These are phyloP conservation scores for Podocnemis expansa DNA, from an alignment of 2,113 vertebrate genomes.

Conservation along the genomic window DNA sequence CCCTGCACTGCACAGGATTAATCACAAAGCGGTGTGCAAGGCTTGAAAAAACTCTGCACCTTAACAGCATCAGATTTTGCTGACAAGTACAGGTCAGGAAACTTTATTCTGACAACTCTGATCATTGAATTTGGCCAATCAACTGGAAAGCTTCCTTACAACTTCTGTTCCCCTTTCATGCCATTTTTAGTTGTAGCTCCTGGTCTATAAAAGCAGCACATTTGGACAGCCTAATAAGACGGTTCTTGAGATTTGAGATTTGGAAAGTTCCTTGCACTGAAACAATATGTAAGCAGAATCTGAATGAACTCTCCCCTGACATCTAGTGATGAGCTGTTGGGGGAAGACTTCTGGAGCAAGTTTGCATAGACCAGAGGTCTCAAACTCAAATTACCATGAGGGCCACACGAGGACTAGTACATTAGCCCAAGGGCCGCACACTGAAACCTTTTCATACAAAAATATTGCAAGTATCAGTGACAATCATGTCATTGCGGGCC, in stretches of 20 bases:
- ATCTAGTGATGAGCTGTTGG: too few species aligned
- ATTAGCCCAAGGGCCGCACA: too few species aligned
- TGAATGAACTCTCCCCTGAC: too few species aligned
- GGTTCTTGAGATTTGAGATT: background rate
- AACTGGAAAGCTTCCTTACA: conserved; percentile 4
- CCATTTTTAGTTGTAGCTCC: background rate
- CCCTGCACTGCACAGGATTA: conserved; percentile 38
- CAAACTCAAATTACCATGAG: too few species aligned
- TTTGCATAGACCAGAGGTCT: too few species aligned
- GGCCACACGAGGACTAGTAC: too few species aligned
- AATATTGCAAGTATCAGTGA: too few species aligned
- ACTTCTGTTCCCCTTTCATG: background rate
- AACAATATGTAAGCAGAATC: background rate
- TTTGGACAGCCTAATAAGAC: background rate
- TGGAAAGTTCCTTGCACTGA: background rate
- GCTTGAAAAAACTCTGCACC: conserved; percentile 42
- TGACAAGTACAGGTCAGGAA: background rate
- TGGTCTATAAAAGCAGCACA: background rate
- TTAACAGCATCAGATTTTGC: conserved; percentile 8
- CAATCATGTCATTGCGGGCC: too few species aligned
- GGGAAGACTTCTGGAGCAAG: too few species aligned
- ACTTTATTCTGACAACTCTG: background rate
- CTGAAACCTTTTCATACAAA: too few species aligned
- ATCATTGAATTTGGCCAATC: background rate
- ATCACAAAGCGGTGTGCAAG: conserved; percentile 47